Evolutionary conservation across 2,113 vertebrate species (phyloP).

Genomic region (Anser cygnoides): DNA sequence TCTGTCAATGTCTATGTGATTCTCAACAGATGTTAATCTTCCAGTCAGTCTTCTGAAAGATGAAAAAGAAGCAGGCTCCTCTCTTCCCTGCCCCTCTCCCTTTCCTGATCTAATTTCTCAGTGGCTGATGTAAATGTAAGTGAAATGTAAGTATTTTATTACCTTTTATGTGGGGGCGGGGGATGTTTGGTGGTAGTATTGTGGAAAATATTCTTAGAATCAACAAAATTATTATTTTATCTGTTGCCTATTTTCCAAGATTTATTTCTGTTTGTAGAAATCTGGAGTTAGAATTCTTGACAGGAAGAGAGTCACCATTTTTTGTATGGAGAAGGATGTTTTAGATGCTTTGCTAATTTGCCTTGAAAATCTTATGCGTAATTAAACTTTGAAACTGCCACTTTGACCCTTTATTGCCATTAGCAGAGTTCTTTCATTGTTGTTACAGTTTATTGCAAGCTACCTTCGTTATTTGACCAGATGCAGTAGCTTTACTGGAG

Average conservation of each 20-base stretch:
- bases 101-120: background rate
- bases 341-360: background rate
- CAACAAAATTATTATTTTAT: background rate
- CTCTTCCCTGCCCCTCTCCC: background rate
- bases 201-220: background rate
- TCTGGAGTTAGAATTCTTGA: background rate
- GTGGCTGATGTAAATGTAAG: background rate
- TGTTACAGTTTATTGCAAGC: background rate
- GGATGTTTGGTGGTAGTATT: background rate
- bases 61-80: background rate
- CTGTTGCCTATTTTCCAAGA: background rate
- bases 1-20: background rate
- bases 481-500: background rate
- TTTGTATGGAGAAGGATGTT: background rate
- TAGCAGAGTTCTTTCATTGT: background rate
- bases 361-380: background rate
- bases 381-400: background rate
- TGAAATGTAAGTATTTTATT: background rate
- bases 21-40: background rate
- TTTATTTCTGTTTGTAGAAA: background rate
- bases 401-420: background rate
- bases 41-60: background rate
- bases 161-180: rapidly evolving
- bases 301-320: background rate
- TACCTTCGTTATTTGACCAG: background rate